phyloP scores from a whole-genome alignment of 2,797 vertebrate species.

The Eulemur mongoz region DNA sequence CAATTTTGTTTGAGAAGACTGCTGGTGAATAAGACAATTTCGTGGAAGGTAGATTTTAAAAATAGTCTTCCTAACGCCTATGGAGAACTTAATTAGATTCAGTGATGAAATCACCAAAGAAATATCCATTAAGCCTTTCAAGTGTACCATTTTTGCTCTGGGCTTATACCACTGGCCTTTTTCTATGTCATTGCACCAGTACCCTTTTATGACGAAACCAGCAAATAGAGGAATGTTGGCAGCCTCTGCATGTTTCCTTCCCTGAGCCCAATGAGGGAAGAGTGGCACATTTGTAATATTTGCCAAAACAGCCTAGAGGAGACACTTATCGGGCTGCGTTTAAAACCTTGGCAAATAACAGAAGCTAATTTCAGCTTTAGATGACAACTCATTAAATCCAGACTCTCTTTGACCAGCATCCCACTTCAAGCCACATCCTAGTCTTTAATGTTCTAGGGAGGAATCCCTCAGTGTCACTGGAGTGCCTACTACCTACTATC shows the following conservation, averaged over 20 bases:
- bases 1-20: constrained; percentile 38
- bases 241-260: constrained; percentile 72
- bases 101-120: constrained; percentile 72
- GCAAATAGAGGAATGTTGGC: constrained; percentile 79
- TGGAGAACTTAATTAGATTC: constrained; percentile 12
- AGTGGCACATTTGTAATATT: constrained; percentile 74
- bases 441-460: not conserved
- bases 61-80: constrained; percentile 51
- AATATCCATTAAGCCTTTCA: constrained; percentile 79
- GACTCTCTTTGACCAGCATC: constrained; percentile 40
- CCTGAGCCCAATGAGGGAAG: constrained; percentile 60
- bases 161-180: constrained; percentile 66
- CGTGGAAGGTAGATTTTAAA: not conserved
- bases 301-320: constrained; percentile 81
- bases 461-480: not conserved
- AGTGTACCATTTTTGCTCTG: constrained; percentile 78
- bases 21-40: not conserved
- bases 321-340: constrained; percentile 74
- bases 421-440: not conserved
- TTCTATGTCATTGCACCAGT: constrained; percentile 78
- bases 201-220: constrained; percentile 73
- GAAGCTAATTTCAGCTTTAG: constrained; percentile 66
- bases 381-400: constrained; percentile 56
- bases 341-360: constrained; percentile 78
- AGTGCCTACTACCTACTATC: not conserved